Base-by-base conservation (phyloP, 2,797 vertebrate genomes). In the Urophycis tenuis region DNA sequence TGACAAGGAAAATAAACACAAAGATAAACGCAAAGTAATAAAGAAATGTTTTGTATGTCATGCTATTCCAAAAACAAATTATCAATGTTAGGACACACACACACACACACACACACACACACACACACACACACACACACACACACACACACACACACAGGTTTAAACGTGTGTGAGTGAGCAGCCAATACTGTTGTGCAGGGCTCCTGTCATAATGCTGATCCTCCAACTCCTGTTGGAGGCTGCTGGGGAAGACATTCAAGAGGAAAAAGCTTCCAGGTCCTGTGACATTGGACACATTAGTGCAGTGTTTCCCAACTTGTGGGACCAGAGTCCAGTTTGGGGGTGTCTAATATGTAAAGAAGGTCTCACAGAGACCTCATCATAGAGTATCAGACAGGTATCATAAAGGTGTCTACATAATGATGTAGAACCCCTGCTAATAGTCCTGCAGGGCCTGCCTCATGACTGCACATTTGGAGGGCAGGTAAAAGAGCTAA, bases 71-170 rank as follows among this genome's bases (percentile, higher is more conserved):
- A 8, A n/a, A 60, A 60, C n/a, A 25, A 9, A 60, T 60, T 60
- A 60, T 60, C n/a, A 12, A 53, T 34, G 72, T 35, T 33, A 11
- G 71, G 33, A 12, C 34, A 78, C 79, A 49, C 70, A 72, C 36
- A n/a, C 70, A 49, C 19, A 72, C n/a, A 31, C 32, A 29, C 60
- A 75, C 41, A 69, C 30, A 53, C 33, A 31, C 67, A 39, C 53
- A 74, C 32, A 77, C 45, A 60, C 71, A 71, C 39, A 67, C 29
- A 71, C 25, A 69, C 33, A 74, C 34, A 49, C 19, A 75, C 17
- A 77, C 22, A 80, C 31, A 60, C 69, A 78, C 64, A 77, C 1
- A 75, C 25, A 35, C 74, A 82, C 72, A 78, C 4, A 22, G n/a
- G n/a, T n/a, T n/a, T n/a, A n/a, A n/a, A n/a, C n/a, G n/a, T n/a